Conservation (phyloP, 2,888 invertebrate species). For the Xylocampa areola region DNA sequence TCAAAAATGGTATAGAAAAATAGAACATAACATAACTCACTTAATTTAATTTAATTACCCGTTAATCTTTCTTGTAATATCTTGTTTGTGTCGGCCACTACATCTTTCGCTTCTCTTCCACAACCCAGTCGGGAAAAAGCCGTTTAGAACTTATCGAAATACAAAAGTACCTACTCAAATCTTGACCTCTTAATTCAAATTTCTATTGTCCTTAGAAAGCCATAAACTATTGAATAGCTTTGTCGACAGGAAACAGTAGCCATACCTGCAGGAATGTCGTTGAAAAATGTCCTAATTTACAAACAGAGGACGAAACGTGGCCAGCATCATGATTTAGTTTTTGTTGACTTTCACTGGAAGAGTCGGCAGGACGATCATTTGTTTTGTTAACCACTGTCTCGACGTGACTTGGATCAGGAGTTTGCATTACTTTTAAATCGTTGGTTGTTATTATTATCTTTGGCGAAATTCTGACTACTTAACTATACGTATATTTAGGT, state of each 20-base stretch:
- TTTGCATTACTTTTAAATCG: conserved; percentile 6
- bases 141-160: too few species aligned
- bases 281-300: conserved; percentile 66
- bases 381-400: conserved; percentile 48
- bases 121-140: too few species aligned
- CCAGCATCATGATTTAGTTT: conserved; percentile 63
- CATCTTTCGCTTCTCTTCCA: too few species aligned
- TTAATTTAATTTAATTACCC: too few species aligned
- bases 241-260: conserved; percentile 61
- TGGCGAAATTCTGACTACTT: not conserved
- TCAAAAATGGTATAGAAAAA: too few species aligned
- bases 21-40: too few species aligned
- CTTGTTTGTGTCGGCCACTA: too few species aligned
- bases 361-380: conserved; percentile 58
- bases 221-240: conserved; percentile 21
- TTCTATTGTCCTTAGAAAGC: conserved; percentile 12
- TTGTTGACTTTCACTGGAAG: conserved; percentile 71
- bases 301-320: conserved; percentile 56
- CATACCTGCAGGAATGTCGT: conserved; percentile 61
- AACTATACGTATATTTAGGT: too few species aligned
- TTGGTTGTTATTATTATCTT: conserved; percentile 7
- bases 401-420: conserved; percentile 61
- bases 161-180: too few species aligned
- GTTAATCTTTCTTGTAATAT: too few species aligned
- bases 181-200: conserved; percentile 3